A percentile compares a stretch with the other conserved stretches of the same genome.
phyloP scores from a whole-genome alignment of 2,113 vertebrate species.

The Gnathonemus echidnorhynchus region DNA sequence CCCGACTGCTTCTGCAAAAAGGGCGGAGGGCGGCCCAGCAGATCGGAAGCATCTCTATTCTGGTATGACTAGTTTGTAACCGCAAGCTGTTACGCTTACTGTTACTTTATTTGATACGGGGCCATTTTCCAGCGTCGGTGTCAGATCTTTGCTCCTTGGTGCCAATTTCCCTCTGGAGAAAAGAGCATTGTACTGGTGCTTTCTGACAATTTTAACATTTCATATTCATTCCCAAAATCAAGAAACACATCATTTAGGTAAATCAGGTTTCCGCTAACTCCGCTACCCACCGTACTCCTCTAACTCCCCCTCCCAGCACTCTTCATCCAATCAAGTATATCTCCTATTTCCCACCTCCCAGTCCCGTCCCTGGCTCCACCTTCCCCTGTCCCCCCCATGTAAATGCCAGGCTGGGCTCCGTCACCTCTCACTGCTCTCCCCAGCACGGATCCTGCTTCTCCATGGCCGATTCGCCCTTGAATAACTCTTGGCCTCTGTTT shows the following conservation, averaged over 20 bases:
- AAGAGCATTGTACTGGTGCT: background rate
- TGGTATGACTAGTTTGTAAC: background rate
- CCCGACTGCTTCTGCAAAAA: background rate
- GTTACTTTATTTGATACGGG: background rate
- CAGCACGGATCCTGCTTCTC: background rate
- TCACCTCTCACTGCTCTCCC: background rate
- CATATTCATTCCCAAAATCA: background rate
- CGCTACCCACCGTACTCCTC: background rate
- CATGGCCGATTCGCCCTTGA: conserved; percentile 68
- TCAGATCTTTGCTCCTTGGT: background rate
- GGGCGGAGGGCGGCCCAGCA: background rate
- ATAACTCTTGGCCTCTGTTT: conserved; percentile 94
- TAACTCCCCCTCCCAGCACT: background rate
- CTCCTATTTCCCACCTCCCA: background rate
- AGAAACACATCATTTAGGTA: background rate
- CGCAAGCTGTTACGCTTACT: background rate
- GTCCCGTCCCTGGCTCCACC: background rate
- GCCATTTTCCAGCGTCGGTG: background rate
- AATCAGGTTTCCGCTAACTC: background rate
- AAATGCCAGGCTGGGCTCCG: background rate
- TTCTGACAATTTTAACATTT: background rate
- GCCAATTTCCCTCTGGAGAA: background rate
- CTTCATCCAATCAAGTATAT: background rate
- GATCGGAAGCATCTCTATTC: background rate
- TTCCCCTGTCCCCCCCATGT: background rate